Conservation (phyloP, 2,797 vertebrate species). For the Sylvia borin region DNA sequence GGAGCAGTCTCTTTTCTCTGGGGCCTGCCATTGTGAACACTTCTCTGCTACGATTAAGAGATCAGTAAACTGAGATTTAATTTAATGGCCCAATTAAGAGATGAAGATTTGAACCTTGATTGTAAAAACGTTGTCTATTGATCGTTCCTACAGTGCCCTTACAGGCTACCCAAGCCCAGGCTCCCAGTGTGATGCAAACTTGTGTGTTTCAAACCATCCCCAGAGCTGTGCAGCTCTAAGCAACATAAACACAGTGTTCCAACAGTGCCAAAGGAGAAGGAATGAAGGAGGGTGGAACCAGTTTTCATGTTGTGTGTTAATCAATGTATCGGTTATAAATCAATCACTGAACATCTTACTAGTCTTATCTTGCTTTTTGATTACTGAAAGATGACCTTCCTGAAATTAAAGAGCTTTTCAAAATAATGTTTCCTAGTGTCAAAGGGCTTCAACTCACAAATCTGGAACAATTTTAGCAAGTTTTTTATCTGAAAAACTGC, state of each 20-base stretch:
- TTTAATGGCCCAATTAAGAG: background rate
- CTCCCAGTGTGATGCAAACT: background rate
- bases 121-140: background rate
- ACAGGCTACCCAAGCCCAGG: background rate
- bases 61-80: background rate
- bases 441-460: background rate
- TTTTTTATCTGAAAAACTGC: background rate
- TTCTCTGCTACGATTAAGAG: background rate
- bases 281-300: background rate
- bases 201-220: background rate
- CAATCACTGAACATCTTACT: background rate
- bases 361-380: background rate
- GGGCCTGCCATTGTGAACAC: background rate
- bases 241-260: background rate
- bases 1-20: background rate
- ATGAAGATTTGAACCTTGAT: background rate
- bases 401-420: background rate
- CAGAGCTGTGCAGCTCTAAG: background rate
- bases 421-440: background rate
- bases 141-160: fast-evolving
- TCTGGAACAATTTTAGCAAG: background rate
- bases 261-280: fast-evolving
- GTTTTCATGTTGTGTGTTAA: background rate
- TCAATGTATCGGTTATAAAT: background rate
- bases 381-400: background rate